Base-by-base conservation (phyloP, 1,140 invertebrate genomes). In the Philotrypesis tridentata region DNA sequence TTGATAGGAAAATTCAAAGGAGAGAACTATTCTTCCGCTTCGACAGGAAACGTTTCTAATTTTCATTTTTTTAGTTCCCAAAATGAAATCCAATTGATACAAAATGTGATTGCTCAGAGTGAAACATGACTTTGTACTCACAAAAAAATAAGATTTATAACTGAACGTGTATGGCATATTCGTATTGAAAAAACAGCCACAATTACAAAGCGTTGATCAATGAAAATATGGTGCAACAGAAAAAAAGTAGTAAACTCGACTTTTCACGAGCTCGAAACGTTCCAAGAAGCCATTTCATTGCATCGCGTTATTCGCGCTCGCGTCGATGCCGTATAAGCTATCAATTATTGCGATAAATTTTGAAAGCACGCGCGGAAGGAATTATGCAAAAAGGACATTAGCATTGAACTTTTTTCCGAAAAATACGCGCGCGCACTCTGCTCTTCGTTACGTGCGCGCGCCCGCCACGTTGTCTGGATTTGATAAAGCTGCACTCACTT, bases 401-500 rank as follows among this genome's bases (percentile, higher is more conserved):
- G 37, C 55, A 71, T 79, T 17, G 12, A 48, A 48, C 17, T 75
- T 7, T 43, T 74, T 74, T 68, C 25, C 27, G 40, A 75, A 74
- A 80, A 68, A 25, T 78, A 75, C 73, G 71, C 21, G 61, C n/a
- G 48, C 48, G 48, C 21, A 17, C 48, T 4, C 40, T 43, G 17
- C 72, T 68, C 40, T 61, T 61, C 67, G 73, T 82, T 71, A 82
- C 70, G 60, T 14, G 25, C 63, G n/a, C 61, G 14, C 14, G 61
- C 17, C n/a, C 48, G 40, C 33, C 21, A 40, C 70, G 63, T 70
- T 68, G 23, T 78, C 60, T 82, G 81, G 37, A 73, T 75, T 65
- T 75, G 72, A 83, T 83, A 63, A 79, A 83, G 29, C 65, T 83
- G 82, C 86, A 87, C 87, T 90, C 88, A 87, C 87, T 90, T 89